These are phyloP conservation scores for Drosophila lutescens DNA, from an alignment of 2,888 invertebrate genomes.

Conservation along the genomic window DNA sequence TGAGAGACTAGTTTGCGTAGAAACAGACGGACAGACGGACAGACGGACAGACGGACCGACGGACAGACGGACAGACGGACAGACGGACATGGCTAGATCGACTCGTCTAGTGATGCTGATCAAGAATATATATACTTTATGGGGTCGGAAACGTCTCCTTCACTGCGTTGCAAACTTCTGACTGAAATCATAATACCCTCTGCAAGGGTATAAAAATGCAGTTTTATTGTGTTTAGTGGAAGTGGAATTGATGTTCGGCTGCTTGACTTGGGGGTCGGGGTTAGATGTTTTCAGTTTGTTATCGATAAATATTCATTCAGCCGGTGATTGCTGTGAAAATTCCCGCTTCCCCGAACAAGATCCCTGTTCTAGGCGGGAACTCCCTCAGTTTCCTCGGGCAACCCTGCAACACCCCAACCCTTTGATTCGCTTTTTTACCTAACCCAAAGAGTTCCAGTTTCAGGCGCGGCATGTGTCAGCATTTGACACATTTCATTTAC, in stretches of 20 bases:
- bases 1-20: too few relatives aligned
- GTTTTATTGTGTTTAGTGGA: slow-evolving; percentile 34
- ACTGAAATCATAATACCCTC: too few relatives aligned
- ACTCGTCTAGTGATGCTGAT: too few relatives aligned
- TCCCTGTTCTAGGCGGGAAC: neutral
- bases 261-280: slow-evolving; percentile 6
- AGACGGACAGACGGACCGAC: too few relatives aligned
- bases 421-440: slow-evolving; percentile 5
- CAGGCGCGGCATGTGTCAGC: slow-evolving; percentile 54
- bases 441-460: slow-evolving; percentile 15
- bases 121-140: too few relatives aligned
- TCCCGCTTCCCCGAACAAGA: neutral
- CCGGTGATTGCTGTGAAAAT: slow-evolving; percentile 21
- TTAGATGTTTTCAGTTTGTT: slow-evolving; percentile 28
- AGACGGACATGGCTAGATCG: too few relatives aligned
- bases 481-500: slow-evolving; percentile 73
- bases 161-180: too few relatives aligned
- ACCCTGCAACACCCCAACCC: neutral
- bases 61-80: too few relatives aligned
- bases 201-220: too few relatives aligned
- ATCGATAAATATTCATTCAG: slow-evolving; percentile 45
- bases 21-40: too few relatives aligned
- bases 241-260: slow-evolving; percentile 30
- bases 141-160: too few relatives aligned
- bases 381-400: slow-evolving; percentile 8